These are phyloP conservation scores for Bos indicus DNA, from an alignment of 2,113 vertebrate species.

Conservation along the genomic window DNA sequence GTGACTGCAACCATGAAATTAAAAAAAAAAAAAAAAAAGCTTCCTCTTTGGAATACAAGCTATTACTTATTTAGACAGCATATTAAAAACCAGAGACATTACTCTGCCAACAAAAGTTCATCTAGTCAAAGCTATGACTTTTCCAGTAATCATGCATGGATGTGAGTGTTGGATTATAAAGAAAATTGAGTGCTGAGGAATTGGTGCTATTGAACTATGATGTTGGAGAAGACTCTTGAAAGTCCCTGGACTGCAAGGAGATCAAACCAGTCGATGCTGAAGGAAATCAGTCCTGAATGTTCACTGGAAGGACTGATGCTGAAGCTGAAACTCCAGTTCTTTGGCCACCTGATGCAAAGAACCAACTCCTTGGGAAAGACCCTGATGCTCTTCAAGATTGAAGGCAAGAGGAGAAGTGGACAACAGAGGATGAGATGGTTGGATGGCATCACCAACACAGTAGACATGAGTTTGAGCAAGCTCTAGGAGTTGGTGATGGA, in stretches of 20 bases:
- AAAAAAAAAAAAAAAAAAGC: not conserved
- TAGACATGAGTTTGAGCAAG: not conserved
- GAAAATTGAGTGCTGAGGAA: not conserved
- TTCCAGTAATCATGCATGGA: not conserved
- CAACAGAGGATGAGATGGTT: not conserved
- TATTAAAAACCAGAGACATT: not conserved
- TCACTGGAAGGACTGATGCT: not conserved
- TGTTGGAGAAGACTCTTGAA: not conserved
- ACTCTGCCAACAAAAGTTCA: not conserved
- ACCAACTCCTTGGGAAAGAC: not conserved
- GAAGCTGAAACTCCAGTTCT: not conserved
- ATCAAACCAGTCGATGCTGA: not conserved
- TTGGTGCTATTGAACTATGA: not conserved
- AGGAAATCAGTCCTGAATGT: not conserved
- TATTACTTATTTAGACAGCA: not conserved
- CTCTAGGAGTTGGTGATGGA: not conserved
- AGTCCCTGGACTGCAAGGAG: not conserved
- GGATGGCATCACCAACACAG: not conserved
- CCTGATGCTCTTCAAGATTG: not conserved
- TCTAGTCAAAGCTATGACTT: not conserved
- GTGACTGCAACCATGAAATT: not conserved
- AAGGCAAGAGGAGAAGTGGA: not conserved
- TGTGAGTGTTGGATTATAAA: not conserved
- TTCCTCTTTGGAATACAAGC: not conserved
- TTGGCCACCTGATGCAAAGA: not conserved